Evolutionary conservation across 2,888 invertebrate genomes (phyloP), one percentile per base, ranked within the genome.

Genomic region (Mesochorus sp.): DNA sequence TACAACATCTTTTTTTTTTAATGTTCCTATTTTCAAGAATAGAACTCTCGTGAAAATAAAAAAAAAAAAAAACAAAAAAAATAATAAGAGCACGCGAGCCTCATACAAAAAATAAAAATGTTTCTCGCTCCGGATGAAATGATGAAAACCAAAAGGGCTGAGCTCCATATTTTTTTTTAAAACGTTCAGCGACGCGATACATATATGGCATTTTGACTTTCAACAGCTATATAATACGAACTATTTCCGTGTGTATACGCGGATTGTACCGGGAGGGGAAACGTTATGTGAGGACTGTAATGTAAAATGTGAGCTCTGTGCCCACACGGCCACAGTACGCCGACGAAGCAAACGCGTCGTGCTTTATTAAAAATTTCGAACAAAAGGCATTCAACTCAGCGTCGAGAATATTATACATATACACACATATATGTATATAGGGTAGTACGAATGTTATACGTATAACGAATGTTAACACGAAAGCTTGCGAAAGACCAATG

Each of bases 321-420:
- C 19, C 10, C 12, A 55, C 39, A 47, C 21, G 5, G 21, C 14
- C 39, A 19, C 19, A 21, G 26, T 66, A 61, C 57, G 14, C 21
- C 34, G 34, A 37, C 14, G 75, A 55, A 49, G 42, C 51, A 42
- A 59, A 17, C 53, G 26, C 47, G 62, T 47, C 62, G 80, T 83
- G 81, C 83, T 88, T 87, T 87, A 88, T 88, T 88, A 88, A 87
- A 85, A 87, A 84, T 83, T 82, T 85, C 81, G 81, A 81, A 84
- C 83, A 84, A 84, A 83, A 82, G 84, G 83, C 71, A 84, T 85
- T 82, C 80, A 76, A 75, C 49, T 39, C 59, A 59, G 62, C 72
- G 59, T 21, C 19, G 17, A 51, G 49, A 14, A 28, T 26, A 39
- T 19, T 26, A 26, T 61, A 44, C 44, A 24, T 24, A 37, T 21